Evolutionary conservation across 1,140 invertebrate species (phyloP), one percentile per base, ranked within the genome.

Genomic region (Cardiocondyla obscurior): DNA sequence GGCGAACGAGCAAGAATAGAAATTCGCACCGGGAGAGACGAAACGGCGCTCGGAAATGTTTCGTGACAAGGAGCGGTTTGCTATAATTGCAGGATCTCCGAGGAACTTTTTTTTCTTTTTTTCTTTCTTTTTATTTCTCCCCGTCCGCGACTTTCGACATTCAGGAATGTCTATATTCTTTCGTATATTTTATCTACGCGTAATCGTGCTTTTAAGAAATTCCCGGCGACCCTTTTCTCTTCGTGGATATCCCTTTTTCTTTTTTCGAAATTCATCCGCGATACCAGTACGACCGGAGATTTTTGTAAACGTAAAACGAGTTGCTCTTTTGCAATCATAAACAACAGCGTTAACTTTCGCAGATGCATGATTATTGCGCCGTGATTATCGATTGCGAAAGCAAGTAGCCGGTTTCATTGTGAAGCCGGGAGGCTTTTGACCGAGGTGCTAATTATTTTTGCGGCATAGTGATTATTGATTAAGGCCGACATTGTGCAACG

Each of bases 401-500:
- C 2, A 2, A 42, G 5, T 6, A 65, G 5, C 6, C 39, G 44
- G 1, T 16, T 67, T 22, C 14, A 39, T 39, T 28, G 19, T 69
- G 16, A 25, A 33, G 36, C 0, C 36, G 14, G 19, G 28, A 49
- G n/a, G 28, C 12, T 28, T 44, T 44, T 14, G 14, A 33, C 12
- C 44, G 2, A 49, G 57, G 58, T 64, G 73, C 30, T 76, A 76
- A 76, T 76, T 51, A 22, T 64, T 76, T 76, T 19, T 22, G 14
- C 30, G 28, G 1, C 28, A 16, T 36, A n/a, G 46, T 22, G 58
- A 53, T 79, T 30, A 33, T 65, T 65, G 65, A 77, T 77, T 46
- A 49, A 42, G 62, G 19, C 25, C 51, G 79, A 55, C 85, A 82
- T 87, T 84, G 79, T 42, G 82, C 74, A 83, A 86, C 53, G n/a